These are phyloP conservation scores for Zeugodacus cucurbitae DNA, from an alignment of 1,140 invertebrate genomes.

Conservation along the genomic window DNA sequence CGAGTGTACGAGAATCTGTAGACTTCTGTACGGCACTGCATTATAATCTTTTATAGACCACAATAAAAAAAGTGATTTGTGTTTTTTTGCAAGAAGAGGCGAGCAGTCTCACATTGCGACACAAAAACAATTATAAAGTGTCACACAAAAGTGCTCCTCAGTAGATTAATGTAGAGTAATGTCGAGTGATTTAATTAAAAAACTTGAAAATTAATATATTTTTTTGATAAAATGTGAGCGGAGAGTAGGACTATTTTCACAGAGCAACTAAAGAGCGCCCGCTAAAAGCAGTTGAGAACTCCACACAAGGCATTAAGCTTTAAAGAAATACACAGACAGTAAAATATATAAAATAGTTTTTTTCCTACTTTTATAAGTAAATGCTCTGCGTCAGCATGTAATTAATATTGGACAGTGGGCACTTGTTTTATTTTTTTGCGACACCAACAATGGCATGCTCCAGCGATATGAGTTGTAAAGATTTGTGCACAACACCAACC, in stretches of 20 bases:
- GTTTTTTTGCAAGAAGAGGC: background rate
- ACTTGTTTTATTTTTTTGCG: background rate
- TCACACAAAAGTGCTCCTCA: background rate
- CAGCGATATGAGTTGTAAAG: background rate
- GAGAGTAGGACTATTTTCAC: background rate
- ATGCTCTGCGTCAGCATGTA: background rate
- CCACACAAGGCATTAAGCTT: background rate
- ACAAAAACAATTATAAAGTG: conserved; percentile 36
- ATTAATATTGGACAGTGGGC: background rate
- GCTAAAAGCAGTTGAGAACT: background rate
- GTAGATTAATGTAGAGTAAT: background rate
- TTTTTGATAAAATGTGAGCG: background rate
- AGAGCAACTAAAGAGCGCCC: background rate
- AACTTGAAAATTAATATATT: background rate
- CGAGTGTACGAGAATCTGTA: background rate
- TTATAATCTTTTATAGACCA: too few relatives aligned
- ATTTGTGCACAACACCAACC: background rate
- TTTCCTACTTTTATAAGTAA: background rate
- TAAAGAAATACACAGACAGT: background rate
- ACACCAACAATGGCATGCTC: background rate
- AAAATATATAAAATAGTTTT: too few relatives aligned
- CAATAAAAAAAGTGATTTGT: too few relatives aligned
- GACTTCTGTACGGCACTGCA: too few relatives aligned
- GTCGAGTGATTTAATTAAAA: background rate
- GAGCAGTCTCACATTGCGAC: background rate